Percentiles rank a stretch among this genome's conserved stretches.
These are phyloP conservation scores for Amiota communis DNA, from an alignment of 2,888 invertebrate genomes.

Conservation along the genomic window DNA sequence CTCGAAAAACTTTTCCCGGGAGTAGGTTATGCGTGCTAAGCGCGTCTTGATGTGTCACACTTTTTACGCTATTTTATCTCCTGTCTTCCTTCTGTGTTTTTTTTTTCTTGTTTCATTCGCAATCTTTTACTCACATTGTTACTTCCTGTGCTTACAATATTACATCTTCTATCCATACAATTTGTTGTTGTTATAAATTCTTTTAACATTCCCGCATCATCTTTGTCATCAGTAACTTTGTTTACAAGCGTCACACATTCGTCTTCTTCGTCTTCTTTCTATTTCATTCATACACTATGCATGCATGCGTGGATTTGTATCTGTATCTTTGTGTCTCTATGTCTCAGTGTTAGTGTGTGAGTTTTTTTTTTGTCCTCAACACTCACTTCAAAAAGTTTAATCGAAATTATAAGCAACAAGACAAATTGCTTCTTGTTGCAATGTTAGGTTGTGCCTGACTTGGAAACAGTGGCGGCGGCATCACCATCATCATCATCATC, in stretches of 20 bases:
- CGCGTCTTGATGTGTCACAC: slow-evolving; percentile 19
- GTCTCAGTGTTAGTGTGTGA: slow-evolving; percentile 21
- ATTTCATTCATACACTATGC: slow-evolving; percentile 31
- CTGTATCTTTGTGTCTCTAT: slow-evolving; percentile 46
- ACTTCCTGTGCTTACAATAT: too few species aligned
- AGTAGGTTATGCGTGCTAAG: slow-evolving; percentile 28
- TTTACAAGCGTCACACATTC: slow-evolving; percentile 34
- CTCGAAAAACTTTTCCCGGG: slow-evolving; percentile 11
- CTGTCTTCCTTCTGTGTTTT: not conserved
- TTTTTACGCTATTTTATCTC: not conserved
- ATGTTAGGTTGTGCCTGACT: slow-evolving; percentile 34
- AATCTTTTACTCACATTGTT: slow-evolving; percentile 41
- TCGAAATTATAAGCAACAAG: slow-evolving; percentile 68
- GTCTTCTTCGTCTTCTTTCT: not conserved
- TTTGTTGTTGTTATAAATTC: not conserved
- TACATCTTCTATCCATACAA: not conserved
- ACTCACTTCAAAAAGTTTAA: slow-evolving; percentile 61
- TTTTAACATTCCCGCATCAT: slow-evolving; percentile 13
- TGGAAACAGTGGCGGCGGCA: not conserved
- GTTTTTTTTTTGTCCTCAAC: slow-evolving; percentile 33
- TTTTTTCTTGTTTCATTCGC: slow-evolving; percentile 35
- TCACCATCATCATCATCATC: too few species aligned
- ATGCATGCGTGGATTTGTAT: slow-evolving; percentile 38
- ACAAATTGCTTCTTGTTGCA: slow-evolving; percentile 67
- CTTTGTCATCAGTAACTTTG: slow-evolving; percentile 38